Percentiles rank a stretch among this genome's conserved stretches.
These are phyloP conservation scores for Cephalopterus ornatus DNA, from an alignment of 2,113 vertebrate genomes.

Conservation along the genomic window DNA sequence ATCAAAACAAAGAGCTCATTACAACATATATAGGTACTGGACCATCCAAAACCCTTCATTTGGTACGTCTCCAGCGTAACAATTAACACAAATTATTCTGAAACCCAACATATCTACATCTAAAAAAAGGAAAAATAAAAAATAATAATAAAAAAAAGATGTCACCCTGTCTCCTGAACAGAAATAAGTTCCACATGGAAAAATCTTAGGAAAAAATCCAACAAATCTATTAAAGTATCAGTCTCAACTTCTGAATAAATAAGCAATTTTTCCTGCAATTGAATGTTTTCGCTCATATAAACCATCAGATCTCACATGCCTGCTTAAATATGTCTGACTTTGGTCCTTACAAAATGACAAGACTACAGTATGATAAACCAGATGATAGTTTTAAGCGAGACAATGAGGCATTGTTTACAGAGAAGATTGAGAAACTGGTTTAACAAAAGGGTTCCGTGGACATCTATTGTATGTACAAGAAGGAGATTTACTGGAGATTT, in stretches of 20 bases:
- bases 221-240: background rate
- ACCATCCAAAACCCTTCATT: background rate
- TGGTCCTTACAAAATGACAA: slow-evolving; percentile 63
- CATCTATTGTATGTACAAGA: slow-evolving; percentile 71
- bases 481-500: slow-evolving; percentile 77
- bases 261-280: slow-evolving; percentile 31
- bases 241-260: slow-evolving; percentile 62
- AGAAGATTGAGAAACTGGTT: slow-evolving; percentile 71
- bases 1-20: slow-evolving; percentile 33
- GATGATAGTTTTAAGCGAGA: slow-evolving; percentile 58
- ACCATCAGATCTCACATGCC: slow-evolving; percentile 55
- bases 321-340: slow-evolving; percentile 65
- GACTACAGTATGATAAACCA: slow-evolving; percentile 60
- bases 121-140: background rate
- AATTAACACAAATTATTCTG: slow-evolving; percentile 6
- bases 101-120: background rate
- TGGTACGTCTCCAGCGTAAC: background rate
- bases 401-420: slow-evolving; percentile 75
- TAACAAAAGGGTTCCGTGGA: slow-evolving; percentile 66
- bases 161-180: slow-evolving; percentile 13
- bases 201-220: background rate
- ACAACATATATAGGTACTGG: background rate
- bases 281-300: slow-evolving; percentile 64
- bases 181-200: slow-evolving; percentile 52
- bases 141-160: background rate